Base-by-base conservation (phyloP, 2,888 invertebrate species). In the Zhuqinia jingwanae region DNA sequence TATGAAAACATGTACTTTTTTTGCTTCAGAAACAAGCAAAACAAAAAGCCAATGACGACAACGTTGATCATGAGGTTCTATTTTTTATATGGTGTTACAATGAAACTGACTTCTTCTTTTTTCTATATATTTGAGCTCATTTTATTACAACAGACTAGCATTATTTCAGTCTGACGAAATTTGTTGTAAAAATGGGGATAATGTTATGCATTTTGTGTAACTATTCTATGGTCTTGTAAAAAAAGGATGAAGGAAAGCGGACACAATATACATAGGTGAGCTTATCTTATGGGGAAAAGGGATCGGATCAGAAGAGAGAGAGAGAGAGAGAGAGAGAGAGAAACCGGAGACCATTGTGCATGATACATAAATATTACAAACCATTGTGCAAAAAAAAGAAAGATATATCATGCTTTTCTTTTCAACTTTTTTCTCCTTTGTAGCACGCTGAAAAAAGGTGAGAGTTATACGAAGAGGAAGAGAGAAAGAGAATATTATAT, bases 91-190 rank as follows among this genome's bases (percentile, higher is more conserved):
- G 13, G 68, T 68, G 68, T 50, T 25, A 47, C 25, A 25, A 70
- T 25, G 17, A 80, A 70, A 47, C 56, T 42, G 70, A 53, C 58
- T 80, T 36, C 8, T 36, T 36, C 36, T 36, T 36, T 76, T 58
- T 50, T 70, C 22, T 47, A 27, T 47, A 63, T 50, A 78, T 45
- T 50, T 80, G 42, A 10, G 47, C 17, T 13, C 27, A 27, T 65
- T 79, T 79, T 79, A 79, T 79, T 79, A 79, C 68, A 27, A 79
- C 68, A 27, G 53, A 11, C 79, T 47, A 65, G 65, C 42, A 65
- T 65, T 79, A 65, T 78, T n/a, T 30, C n/a, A 45, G 20, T 13
- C 70, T 70, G 25, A 22, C 13, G 45, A 47, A 70, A 70, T n/a
- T n/a, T n/a, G 47, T 47, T 70, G 70, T 70, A n/a, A 22, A 50